A percentile compares a stretch with the other conserved stretches of the same genome.
Evolutionary conservation across 1,140 invertebrate genomes (phyloP).

Genomic region (Drosophila arawakana): DNA sequence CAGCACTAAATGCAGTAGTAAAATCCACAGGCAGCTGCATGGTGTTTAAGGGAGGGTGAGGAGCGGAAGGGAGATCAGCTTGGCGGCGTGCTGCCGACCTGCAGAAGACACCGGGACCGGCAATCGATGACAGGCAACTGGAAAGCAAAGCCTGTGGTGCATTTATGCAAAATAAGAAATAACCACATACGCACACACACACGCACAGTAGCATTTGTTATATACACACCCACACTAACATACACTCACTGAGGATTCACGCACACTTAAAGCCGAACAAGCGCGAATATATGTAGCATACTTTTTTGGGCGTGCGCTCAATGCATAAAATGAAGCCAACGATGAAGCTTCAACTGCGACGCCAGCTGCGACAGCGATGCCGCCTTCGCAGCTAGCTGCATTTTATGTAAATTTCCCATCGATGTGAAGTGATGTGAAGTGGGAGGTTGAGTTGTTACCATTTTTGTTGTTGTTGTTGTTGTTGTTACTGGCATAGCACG

Average conservation of each 20-base stretch:
- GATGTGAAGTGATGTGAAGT: slow-evolving; percentile 57
- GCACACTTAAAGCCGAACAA: slow-evolving; percentile 27
- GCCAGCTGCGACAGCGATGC: slow-evolving; percentile 19
- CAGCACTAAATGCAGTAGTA: background rate
- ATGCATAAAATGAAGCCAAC: slow-evolving; percentile 62
- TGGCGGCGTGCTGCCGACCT: slow-evolving; percentile 51
- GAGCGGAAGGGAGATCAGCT: background rate
- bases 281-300: slow-evolving; percentile 60
- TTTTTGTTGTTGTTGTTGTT: slow-evolving; percentile 34
- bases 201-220: background rate
- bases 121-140: slow-evolving; percentile 79
- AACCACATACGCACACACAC: slow-evolving; percentile 55
- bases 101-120: slow-evolving; percentile 64
- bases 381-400: slow-evolving; percentile 50
- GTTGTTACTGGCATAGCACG: slow-evolving; percentile 40
- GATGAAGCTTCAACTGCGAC: background rate
- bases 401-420: slow-evolving; percentile 75
- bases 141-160: slow-evolving; percentile 77
- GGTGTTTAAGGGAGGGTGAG: background rate
- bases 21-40: background rate
- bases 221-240: slow-evolving; percentile 34
- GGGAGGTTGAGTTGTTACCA: slow-evolving; percentile 24
- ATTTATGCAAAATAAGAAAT: slow-evolving; percentile 83
- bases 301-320: slow-evolving; percentile 62
- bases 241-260: slow-evolving; percentile 10